Evolutionary conservation across 2,113 vertebrate species (phyloP), one percentile per base, ranked within the genome.

Genomic region (Callocephalon fimbriatum): DNA sequence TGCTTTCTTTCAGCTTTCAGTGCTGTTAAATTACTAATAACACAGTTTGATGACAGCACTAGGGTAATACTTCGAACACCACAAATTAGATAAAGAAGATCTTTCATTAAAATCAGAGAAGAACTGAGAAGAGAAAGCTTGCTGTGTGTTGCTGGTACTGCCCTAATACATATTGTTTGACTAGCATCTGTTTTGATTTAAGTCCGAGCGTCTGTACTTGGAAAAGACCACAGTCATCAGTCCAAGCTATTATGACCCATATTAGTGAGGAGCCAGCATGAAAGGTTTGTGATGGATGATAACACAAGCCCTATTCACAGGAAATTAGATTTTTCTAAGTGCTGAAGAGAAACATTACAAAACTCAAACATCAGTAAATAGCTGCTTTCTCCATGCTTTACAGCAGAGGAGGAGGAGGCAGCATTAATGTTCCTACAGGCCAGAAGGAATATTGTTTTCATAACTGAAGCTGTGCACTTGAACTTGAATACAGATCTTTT

Each of bases 281-380:
- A 93, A 95, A 93, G 59, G 23, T 6, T 44, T 44, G 65, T 95
- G 77, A 86, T 95, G 40, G 32, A 92, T 94, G 84, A 70, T 91
- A 95, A 87, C 27, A 78, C 37, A 74, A 38, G 35, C 53, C 31
- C 63, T 7, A 4, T 92, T 95, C 63, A 85, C 78, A 96, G 82
- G 80, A 97, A 94, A 97, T 96, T 75, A 86, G 56, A 91, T 94
- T 95, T 95, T 95, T 92, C 91, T 84, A 70, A 77, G 71, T 86
- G 80, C 61, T 58, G 50, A 93, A 65, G 45, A 90, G 75, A 94
- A 96, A 77, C 7, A 51, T 47, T 86, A 81, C 26, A 70, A 76
- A 86, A 73, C 45, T 42, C 77, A 92, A 93, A 58, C 54, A 65
- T 12, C 29, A 40, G 61, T 88, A 95, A 94, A 90, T 90, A 93